Percentiles rank a stretch among this genome's conserved stretches.
Conservation (phyloP, 2,888 invertebrate genomes). For the Synanthedon vespiformis region DNA sequence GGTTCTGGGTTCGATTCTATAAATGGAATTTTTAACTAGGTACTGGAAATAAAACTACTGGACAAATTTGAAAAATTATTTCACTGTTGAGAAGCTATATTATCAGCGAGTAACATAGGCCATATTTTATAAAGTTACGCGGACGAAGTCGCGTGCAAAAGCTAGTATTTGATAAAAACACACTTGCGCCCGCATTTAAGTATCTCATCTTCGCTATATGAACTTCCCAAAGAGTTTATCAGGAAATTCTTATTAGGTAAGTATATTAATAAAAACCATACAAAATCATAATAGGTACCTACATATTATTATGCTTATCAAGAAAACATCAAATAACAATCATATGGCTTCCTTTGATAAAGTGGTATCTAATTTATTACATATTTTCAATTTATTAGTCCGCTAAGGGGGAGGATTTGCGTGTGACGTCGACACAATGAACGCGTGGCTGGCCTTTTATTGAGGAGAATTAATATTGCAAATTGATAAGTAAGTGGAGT, state of each 20-base stretch:
- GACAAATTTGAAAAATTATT: too few relatives aligned
- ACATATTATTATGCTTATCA: neutral
- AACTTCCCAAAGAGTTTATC: too few relatives aligned
- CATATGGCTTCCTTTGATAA: slow-evolving; percentile 32
- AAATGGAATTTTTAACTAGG: too few relatives aligned
- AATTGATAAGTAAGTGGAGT: slow-evolving; percentile 17
- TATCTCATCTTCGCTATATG: too few relatives aligned
- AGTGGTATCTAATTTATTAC: slow-evolving; percentile 31
- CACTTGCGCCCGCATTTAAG: too few relatives aligned
- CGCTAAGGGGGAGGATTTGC: slow-evolving; percentile 4
- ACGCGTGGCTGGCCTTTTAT: slow-evolving; percentile 30
- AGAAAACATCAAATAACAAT: slow-evolving; percentile 1
- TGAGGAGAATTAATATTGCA: slow-evolving; percentile 30
- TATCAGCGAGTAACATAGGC: too few relatives aligned
- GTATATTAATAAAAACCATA: neutral
- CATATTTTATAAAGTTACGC: too few relatives aligned
- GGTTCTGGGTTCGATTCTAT: too few relatives aligned
- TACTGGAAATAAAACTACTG: too few relatives aligned
- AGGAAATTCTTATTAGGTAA: neutral
- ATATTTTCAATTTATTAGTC: slow-evolving; percentile 31
- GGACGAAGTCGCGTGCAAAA: too few relatives aligned
- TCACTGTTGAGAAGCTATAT: too few relatives aligned
- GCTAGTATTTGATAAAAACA: too few relatives aligned
- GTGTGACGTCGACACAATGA: slow-evolving; percentile 19
- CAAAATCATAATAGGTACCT: neutral